Base-by-base conservation (phyloP, 2,113 vertebrate genomes). In the Herpetotheres cachinnans region DNA sequence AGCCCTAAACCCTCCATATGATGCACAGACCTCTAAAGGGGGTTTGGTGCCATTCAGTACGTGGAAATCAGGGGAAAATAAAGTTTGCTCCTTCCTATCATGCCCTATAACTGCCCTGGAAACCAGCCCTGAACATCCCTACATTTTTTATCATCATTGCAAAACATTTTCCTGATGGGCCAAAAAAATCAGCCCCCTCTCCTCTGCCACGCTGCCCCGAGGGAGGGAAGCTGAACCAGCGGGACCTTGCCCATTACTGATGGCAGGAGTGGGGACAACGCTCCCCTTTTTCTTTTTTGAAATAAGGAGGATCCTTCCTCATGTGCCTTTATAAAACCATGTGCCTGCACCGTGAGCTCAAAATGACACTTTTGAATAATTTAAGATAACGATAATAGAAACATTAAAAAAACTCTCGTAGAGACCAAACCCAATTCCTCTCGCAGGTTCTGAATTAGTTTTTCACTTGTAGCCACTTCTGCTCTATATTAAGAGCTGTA, bases 311-410 rank as follows among this genome's bases (percentile, higher is more conserved):
- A 70, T 94, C 84, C 82, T 93, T 79, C 89, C 85, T 89, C 62
- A 20, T 26, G 66, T 59, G 86, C 86, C 93, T 90, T 77, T 58
- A 90, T 96, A 93, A 91, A 95, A 94, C 71, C 91, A 16, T 46
- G 70, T 77, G 86, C 94, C 78, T 76, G 73, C 73, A 82, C 89
- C 3, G 1, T 38, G 73, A 95, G 96, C 84, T 82, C 94, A 89
- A 93, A 95, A 96, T 82, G 97, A 94, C 89, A 93, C 94, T 94
- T 97, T 61, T 95, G 90, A 96, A 97, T 97, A 93, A 95, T 93
- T 96, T 91, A 93, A 94, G 93, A 95, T 96, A 96, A 93, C 30
- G 70, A 97, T 96, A 97, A 97, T 94, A 95, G 95, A 95, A 95
- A 85, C 87, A 93, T 86, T 82, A 81, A 91, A 95, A 96, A 71